Conservation (phyloP, 2,113 vertebrate genomes). For the Cygnus atratus region DNA sequence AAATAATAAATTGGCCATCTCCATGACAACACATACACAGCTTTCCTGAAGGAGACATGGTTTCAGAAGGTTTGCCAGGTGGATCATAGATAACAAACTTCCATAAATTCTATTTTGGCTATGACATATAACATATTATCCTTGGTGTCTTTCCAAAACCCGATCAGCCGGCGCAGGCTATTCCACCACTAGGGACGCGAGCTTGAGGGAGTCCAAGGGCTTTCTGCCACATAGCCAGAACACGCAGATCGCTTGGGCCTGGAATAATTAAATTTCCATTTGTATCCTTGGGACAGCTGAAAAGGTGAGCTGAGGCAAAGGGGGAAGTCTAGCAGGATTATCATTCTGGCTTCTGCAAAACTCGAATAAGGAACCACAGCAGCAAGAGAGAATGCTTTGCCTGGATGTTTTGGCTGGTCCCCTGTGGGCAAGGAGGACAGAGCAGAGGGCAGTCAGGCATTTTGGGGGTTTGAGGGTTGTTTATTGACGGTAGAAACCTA, state of each 20-base stretch:
- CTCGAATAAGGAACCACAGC: background rate
- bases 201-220: background rate
- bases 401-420: background rate
- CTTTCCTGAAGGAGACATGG: background rate
- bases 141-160: constrained; percentile 6
- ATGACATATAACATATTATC: background rate
- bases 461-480: background rate
- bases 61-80: constrained; percentile 46
- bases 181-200: rapidly evolving
- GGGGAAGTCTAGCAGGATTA: background rate
- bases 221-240: background rate
- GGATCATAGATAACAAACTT: constrained; percentile 45
- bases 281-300: background rate
- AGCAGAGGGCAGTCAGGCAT: background rate
- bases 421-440: background rate
- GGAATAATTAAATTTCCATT: background rate
- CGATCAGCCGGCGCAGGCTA: background rate
- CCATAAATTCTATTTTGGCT: constrained; percentile 14
- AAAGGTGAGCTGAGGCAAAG: constrained; percentile 35
- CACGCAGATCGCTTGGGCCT: background rate
- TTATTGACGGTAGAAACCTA: background rate
- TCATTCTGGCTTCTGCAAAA: background rate
- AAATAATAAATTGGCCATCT: constrained; percentile 9
- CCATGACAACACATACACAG: constrained; percentile 19
- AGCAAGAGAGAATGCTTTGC: background rate